A percentile compares a stretch with the other conserved stretches of the same genome.
Evolutionary conservation across 2,888 invertebrate species (phyloP).

Genomic region (Pachliopta kotzebuea): DNA sequence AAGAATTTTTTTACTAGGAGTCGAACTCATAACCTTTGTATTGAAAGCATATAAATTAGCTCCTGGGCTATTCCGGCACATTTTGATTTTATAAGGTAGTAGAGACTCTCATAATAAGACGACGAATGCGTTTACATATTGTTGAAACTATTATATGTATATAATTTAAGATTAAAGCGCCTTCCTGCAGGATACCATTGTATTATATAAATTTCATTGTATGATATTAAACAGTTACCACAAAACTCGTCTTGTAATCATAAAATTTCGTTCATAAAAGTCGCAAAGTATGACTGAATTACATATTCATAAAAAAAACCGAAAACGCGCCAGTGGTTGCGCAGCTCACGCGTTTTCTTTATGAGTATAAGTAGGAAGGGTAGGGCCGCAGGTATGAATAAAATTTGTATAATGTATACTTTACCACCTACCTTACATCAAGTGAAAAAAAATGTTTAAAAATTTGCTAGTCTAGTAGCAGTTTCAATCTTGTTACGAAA

Average conservation of each 20-base stretch:
- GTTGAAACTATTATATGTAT: too few relatives aligned
- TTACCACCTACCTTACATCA: slow-evolving; percentile 26
- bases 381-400: slow-evolving; percentile 19
- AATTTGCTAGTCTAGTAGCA: not conserved
- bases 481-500: not conserved
- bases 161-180: too few relatives aligned
- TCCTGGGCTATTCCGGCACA: too few relatives aligned
- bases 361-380: slow-evolving; percentile 13
- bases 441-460: slow-evolving; percentile 27
- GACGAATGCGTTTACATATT: too few relatives aligned
- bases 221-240: not conserved
- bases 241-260: not conserved
- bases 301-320: slow-evolving; percentile 17
- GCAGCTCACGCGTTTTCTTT: slow-evolving; percentile 19
- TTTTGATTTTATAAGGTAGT: too few relatives aligned
- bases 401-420: slow-evolving; percentile 38
- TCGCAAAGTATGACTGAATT: slow-evolving; percentile 21
- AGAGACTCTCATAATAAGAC: too few relatives aligned
- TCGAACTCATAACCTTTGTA: too few relatives aligned
- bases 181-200: not conserved
- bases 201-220: not conserved
- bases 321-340: slow-evolving; percentile 11
- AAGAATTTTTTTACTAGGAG: too few relatives aligned
- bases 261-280: slow-evolving; percentile 14
- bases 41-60: too few relatives aligned